Evolutionary conservation across 2,113 vertebrate genomes (phyloP), one percentile per base, ranked within the genome.

Genomic region (Manacus vitellinus): DNA sequence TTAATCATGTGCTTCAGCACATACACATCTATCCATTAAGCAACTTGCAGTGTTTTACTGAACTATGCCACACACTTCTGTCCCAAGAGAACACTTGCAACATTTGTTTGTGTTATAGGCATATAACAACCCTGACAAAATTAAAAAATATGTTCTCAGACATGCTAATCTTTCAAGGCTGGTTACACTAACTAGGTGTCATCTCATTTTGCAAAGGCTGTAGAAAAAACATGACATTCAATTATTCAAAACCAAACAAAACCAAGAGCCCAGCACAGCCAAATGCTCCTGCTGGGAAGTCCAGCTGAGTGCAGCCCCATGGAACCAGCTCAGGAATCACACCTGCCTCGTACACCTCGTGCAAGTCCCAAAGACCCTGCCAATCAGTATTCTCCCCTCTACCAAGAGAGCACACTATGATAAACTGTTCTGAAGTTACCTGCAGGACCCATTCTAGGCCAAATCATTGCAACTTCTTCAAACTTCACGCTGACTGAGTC

Each of bases 281-380:
- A 68, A 46, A 47, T 3, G 1, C n/a, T 20, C 0, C 0, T 1
- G 0, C 19, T 14, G 13, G 30, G 46, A 30, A 59, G 43, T 7
- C 3, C 28, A 27, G 41, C 27, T 18, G 66, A 43, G 55, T 1
- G 35, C n/a, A 15, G 62, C 41, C 3, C 0, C 4, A 14, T 1
- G 4, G 44, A 65, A 33, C 24, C 37, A 65, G 8, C 2, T 41
- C 25, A 43, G 66, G 33, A 67, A 35, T 27, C 21, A 19, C 3
- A 1, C 25, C 80, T 47, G 33, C 80, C 37, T 2, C 0, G 13
- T 2, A 43, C 30, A 78, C 8, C 35, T 30, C 39, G 15, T 7
- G 4, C 30, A 46, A 55, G 39, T 18, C 56, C 74, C 61, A 74
- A 58, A 51, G n/a, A n/a, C 47, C 5, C 7, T 22, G 31, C 56